Evolutionary conservation across 2,888 invertebrate genomes (phyloP), one percentile per base, ranked within the genome.

Genomic region (Parascotia fuliginaria): DNA sequence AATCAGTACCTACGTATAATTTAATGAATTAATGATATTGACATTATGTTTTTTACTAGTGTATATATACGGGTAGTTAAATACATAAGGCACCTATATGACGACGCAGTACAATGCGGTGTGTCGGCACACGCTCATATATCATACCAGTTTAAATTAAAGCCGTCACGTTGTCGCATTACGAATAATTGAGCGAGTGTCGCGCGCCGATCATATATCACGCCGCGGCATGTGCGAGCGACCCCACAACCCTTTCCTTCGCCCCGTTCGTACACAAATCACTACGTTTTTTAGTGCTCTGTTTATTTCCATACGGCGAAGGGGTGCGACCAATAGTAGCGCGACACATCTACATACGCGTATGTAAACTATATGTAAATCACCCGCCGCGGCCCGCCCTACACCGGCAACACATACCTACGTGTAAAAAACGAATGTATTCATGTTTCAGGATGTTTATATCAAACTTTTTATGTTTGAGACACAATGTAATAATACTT

Each of bases 131-230:
- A 16, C 9, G 37, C 9, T 51, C 50, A 81, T 88, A 75, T 77
- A 87, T 88, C 88, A 87, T 74, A 55, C 68, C 67, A 65, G 61
- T 80, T 79, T 84, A 83, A 87, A 80, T 86, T 80, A 82, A 83
- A 81, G 72, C 78, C 85, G 85, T 81, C 77, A 73, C 74, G 74
- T 70, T 68, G 77, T 75, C 79, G 75, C 79, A 78, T 70, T 75
- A 70, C 77, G 77, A 70, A 70, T 79, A 70, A 77, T 74, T 75
- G 77, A 68, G 76, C 72, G 12, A 65, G 74, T 70, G 69, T 65
- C 73, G 69, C 56, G 64, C 60, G 65, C 55, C 61, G 60, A 61
- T 70, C 72, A 73, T 77, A 77, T 77, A 79, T 78, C 77, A 76
- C 73, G 70, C 65, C 63, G 19, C 16, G 33, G 53, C 70, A 57